Base-by-base conservation (phyloP, 2,797 vertebrate species). In the Myiotriccus ornatus region DNA sequence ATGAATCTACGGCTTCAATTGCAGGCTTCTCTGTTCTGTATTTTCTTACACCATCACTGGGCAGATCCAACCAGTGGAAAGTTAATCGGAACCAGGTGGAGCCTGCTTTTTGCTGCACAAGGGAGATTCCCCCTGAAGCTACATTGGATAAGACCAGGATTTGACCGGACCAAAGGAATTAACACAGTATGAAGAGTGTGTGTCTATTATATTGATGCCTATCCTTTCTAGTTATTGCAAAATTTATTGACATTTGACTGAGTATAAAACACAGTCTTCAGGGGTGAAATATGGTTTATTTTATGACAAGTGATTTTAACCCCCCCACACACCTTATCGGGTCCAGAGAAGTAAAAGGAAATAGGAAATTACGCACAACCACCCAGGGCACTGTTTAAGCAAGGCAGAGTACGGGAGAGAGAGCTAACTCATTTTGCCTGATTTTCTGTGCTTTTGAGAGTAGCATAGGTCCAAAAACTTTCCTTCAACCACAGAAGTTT, bases 61-160 rank as follows among this genome's bases (percentile, higher is more conserved):
- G 93, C 93, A 90, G 95, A 94, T 86, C 91, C 95, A 96, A 90
- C 89, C 67, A 87, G 87, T 13, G 46, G 10, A 3, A 88, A 80
- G 49, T 87, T 94, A 97, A 96, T 97, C 47, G 0, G 85, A 93
- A 86, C 93, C 95, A 97, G 91, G 95, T 95, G 91, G 63, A 90
- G 85, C 60, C 83, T 90, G 84, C 8, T 68, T 92, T 93, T 84
- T 87, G 70, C 80, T 56, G 37, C 80, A 94, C 85, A 91, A 93
- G 93, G 79, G 67, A 88, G 73, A 59, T 95, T 94, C 89, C 44
- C 74, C 63, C 94, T 95, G 87, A 90, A 95, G 89, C 83, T 84
- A 77, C 77, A 84, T 60, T 91, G 94, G 92, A 37, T 57, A 88
- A 81, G 37, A 79, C 37, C 49, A 89, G 70, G 46, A 77, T 94